A percentile compares a stretch with the other conserved stretches of the same genome.
These are phyloP conservation scores for Eristalis tenax DNA, from an alignment of 2,888 invertebrate genomes.

Conservation along the genomic window DNA sequence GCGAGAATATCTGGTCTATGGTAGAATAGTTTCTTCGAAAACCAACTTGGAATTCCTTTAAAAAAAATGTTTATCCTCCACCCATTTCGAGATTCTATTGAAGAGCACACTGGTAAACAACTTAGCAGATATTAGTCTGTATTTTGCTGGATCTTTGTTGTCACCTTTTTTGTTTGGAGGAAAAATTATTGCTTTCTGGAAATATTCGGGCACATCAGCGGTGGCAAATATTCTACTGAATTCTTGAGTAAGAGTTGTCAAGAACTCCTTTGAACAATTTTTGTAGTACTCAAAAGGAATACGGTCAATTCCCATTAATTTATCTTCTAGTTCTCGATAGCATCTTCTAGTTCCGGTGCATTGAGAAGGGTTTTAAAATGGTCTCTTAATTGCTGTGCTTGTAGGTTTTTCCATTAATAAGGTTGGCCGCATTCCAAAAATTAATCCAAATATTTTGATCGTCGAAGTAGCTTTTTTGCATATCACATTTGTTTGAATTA, in stretches of 20 bases:
- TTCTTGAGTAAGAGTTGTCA: neutral
- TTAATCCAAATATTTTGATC: too few species aligned
- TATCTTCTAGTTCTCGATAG: neutral
- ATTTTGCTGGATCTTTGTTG: constrained; percentile 11
- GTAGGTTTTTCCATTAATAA: too few species aligned
- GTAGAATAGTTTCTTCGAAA: neutral
- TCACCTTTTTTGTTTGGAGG: neutral
- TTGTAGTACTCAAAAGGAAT: neutral
- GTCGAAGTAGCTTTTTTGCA: too few species aligned
- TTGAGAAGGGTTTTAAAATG: too few species aligned
- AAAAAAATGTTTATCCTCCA: neutral
- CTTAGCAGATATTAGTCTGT: constrained; percentile 11
- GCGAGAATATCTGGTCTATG: neutral
- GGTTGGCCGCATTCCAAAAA: too few species aligned
- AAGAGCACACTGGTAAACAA: neutral
- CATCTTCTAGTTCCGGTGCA: too few species aligned
- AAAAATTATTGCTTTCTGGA: constrained; percentile 15
- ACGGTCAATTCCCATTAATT: neutral
- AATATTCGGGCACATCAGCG: neutral
- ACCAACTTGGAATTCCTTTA: too few species aligned
- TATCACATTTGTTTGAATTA: too few species aligned
- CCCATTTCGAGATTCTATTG: neutral
- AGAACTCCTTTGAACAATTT: constrained; percentile 1
- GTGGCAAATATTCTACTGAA: constrained; percentile 7
- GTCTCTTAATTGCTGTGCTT: too few species aligned